These are phyloP conservation scores for Drosophila anomelani DNA, from an alignment of 2,888 invertebrate genomes.

Conservation along the genomic window DNA sequence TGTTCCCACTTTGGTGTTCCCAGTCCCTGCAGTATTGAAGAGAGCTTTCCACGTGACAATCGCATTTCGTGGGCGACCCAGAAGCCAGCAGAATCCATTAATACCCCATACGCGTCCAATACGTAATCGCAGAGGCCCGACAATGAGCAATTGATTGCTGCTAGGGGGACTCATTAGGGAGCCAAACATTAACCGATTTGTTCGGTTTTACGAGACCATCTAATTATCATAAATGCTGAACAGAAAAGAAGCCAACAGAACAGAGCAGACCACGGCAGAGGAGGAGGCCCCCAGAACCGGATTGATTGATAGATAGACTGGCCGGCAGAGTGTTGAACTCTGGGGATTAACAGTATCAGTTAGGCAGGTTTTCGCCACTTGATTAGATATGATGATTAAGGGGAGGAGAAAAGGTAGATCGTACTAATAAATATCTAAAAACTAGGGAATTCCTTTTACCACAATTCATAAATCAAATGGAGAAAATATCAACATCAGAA, in stretches of 20 bases:
- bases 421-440: not conserved
- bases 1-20: slow-evolving; percentile 18
- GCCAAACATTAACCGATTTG: slow-evolving; percentile 66
- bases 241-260: not conserved
- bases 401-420: not conserved
- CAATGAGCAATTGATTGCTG: slow-evolving; percentile 36
- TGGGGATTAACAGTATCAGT: slow-evolving; percentile 15
- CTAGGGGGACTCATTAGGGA: slow-evolving; percentile 56
- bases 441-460: not conserved
- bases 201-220: slow-evolving; percentile 39
- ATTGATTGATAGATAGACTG: slow-evolving; percentile 31
- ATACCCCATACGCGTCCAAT: slow-evolving; percentile 25
- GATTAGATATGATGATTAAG: not conserved
- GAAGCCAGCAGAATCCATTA: slow-evolving; percentile 33
- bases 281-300: not conserved
- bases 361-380: slow-evolving; percentile 6
- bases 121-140: slow-evolving; percentile 41
- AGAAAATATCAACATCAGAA: too few species aligned
- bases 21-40: slow-evolving; percentile 34
- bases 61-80: slow-evolving; percentile 60
- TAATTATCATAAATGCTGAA: slow-evolving; percentile 72
- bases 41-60: slow-evolving; percentile 38
- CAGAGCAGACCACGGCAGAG: not conserved
- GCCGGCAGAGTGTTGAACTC: slow-evolving; percentile 30
- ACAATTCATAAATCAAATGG: too few species aligned